Evolutionary conservation across 2,888 invertebrate species (phyloP).

Genomic region (Julus scanicus): DNA sequence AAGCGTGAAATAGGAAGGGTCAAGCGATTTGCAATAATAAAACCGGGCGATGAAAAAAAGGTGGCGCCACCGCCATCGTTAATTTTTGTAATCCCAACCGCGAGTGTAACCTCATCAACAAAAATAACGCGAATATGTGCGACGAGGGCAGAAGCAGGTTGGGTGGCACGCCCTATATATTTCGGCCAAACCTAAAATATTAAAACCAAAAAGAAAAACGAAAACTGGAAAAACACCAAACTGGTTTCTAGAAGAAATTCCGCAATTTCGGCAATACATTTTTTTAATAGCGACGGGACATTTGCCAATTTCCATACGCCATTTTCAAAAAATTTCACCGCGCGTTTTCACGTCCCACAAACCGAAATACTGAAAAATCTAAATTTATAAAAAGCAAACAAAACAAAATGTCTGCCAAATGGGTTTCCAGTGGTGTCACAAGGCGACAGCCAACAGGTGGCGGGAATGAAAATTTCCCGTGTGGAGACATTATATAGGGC

Average conservation of each 20-base stretch:
- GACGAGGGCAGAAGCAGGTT: background rate
- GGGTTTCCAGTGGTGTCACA: background rate
- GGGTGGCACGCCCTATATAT: slow-evolving; percentile 18
- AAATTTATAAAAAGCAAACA: slow-evolving; percentile 8
- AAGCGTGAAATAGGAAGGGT: background rate
- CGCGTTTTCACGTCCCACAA: background rate
- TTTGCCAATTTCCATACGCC: background rate
- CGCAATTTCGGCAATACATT: slow-evolving; percentile 3
- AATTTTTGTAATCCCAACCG: background rate
- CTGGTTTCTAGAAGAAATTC: slow-evolving; percentile 10
- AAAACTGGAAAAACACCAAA: background rate
- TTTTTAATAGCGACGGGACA: background rate
- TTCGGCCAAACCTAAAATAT: slow-evolving; percentile 15
- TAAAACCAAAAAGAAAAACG: background rate
- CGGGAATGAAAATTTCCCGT: too few species aligned
- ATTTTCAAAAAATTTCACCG: background rate
- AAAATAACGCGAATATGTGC: background rate
- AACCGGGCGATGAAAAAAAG: background rate
- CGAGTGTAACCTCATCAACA: background rate
- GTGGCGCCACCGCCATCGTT: slow-evolving; percentile 38
- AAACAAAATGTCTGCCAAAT: background rate
- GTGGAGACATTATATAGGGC: too few species aligned
- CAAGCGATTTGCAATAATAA: slow-evolving; percentile 30
- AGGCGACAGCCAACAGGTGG: too few species aligned
- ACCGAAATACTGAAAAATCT: slow-evolving; percentile 13